Conservation (phyloP, 1,140 invertebrate genomes). For the Bombus waltoni region DNA sequence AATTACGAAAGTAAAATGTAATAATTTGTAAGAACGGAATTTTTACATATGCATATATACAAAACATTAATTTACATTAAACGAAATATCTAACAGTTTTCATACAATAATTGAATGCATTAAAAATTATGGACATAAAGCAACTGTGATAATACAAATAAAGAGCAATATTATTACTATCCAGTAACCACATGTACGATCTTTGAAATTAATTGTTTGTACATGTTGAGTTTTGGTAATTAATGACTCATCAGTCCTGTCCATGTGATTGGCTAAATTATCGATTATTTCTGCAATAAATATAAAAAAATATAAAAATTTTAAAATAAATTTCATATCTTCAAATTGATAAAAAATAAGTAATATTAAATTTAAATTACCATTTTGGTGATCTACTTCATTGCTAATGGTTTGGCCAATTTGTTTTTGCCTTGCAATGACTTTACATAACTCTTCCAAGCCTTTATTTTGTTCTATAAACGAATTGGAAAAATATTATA, state of each 20-base stretch:
- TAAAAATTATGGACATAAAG: slow-evolving; percentile 42
- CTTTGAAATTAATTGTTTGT: slow-evolving; percentile 86
- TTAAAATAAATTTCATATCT: neutral
- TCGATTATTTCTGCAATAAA: slow-evolving; percentile 88
- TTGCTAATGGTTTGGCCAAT: slow-evolving; percentile 89
- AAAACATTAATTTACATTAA: neutral
- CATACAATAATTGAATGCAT: slow-evolving; percentile 12
- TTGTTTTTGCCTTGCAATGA: slow-evolving; percentile 90
- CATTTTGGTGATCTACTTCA: slow-evolving; percentile 92
- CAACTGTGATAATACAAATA: slow-evolving; percentile 77
- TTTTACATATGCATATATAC: slow-evolving; percentile 27
- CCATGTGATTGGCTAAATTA: slow-evolving; percentile 89
- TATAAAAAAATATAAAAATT: slow-evolving; percentile 1
- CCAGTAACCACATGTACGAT: slow-evolving; percentile 89
- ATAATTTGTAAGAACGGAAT: neutral
- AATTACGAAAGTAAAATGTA: neutral
- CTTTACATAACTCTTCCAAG: slow-evolving; percentile 89
- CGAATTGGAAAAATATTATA: slow-evolving; percentile 51
- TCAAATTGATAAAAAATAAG: neutral
- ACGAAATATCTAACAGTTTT: neutral
- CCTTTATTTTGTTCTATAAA: slow-evolving; percentile 89
- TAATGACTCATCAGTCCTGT: slow-evolving; percentile 87
- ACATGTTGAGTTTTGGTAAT: slow-evolving; percentile 87
- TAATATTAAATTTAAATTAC: slow-evolving; percentile 78
- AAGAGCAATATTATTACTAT: slow-evolving; percentile 86